Evolutionary conservation across 2,797 vertebrate species (phyloP), one percentile per base, ranked within the genome.

Genomic region (Gadopsis marmoratus): DNA sequence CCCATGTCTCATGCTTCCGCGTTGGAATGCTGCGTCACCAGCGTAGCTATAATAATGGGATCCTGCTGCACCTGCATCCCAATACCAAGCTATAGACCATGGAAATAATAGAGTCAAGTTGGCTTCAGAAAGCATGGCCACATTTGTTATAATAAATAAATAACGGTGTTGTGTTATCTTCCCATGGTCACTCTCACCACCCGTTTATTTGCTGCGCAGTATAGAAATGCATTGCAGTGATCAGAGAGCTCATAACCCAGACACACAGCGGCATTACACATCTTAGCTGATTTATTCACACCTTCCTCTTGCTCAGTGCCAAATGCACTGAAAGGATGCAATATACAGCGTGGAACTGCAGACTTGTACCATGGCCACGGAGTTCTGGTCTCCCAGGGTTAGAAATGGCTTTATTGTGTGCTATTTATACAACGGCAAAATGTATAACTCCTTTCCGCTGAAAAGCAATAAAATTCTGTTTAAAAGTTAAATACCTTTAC

Each of bases 201-300:
- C 23, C 0, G n/a, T 66, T 79, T 84, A 81, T 90, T 90, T 87
- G 87, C 83, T 81, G 67, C 54, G 0, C 71, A 33, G 82, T 50
- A 75, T 83, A 85, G 81, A 86, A 86, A 83, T 61, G 41, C 76
- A 88, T 86, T 73, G 66, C 68, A 69, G 71, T 79, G 81, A 88
- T 84, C 81, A 83, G 69, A 78, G 65, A 74, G 67, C 72, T 87
- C 74, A 71, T 78, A 88, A 26, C 26, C 56, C 39, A 19, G 71
- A 70, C 51, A 45, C 39, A 33, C 5, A 4, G 26, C 5, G 3
- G 45, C 51, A 77, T 64, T 45, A 50, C 45, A 53, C 70, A 51
- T 53, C 63, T 59, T 66, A 66, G 74, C 51, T 26, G 58, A 68
- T 67, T 73, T 72, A 85, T 85, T 81, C 53, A 79, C 35, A 54